phyloP scores from a whole-genome alignment of 1,140 invertebrate genomes.

The Drosophila sulfurigaster region DNA sequence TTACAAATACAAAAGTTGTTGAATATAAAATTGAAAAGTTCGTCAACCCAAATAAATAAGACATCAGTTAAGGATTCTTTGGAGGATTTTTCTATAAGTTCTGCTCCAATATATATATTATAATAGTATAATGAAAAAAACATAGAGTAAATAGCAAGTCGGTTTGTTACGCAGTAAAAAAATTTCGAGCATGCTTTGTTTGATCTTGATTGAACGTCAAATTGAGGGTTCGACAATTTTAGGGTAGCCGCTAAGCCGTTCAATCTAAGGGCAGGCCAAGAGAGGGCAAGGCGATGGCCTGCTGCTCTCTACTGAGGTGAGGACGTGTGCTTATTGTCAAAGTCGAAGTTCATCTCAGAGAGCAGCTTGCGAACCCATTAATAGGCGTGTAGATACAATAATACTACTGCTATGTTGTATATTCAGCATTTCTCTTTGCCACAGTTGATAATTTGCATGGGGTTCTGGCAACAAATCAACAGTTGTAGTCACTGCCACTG shows the following conservation, averaged over 20 bases:
- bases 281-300: not conserved
- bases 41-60: too few relatives aligned
- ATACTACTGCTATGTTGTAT: constrained; percentile 13
- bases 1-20: too few relatives aligned
- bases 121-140: too few relatives aligned
- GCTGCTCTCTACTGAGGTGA: not conserved
- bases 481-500: constrained; percentile 4
- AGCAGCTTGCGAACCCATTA: constrained; percentile 66
- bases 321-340: constrained; percentile 73
- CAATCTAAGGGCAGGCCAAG: constrained; percentile 1
- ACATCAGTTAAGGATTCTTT: too few relatives aligned
- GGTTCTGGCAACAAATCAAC: constrained; percentile 20
- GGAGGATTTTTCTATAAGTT: too few relatives aligned
- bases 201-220: constrained; percentile 82
- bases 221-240: constrained; percentile 63
- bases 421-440: constrained; percentile 11
- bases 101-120: too few relatives aligned
- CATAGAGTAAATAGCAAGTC: too few relatives aligned
- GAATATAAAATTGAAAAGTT: too few relatives aligned
- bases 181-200: constrained; percentile 51
- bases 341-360: constrained; percentile 63
- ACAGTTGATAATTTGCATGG: constrained; percentile 58
- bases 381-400: constrained; percentile 48
- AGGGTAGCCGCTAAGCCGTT: constrained; percentile 47
- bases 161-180: too few relatives aligned